Base-by-base conservation (phyloP, 2,113 vertebrate species). In the Diadophis punctatus region DNA sequence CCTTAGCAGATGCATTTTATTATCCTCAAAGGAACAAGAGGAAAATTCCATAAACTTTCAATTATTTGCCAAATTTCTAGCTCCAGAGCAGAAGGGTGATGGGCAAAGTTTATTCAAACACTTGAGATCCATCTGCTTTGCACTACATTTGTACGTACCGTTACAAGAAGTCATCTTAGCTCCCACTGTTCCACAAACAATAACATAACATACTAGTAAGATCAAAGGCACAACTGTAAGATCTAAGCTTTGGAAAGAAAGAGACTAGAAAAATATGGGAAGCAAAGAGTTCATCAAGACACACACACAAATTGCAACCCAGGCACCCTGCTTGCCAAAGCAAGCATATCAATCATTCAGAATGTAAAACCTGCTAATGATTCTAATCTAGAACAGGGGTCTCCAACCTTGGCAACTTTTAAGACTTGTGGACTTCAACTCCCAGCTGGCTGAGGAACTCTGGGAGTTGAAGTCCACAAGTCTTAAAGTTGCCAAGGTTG, bases 1-100 rank as follows among this genome's bases (percentile, higher is more conserved):
- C 91, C 94, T 90, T 88, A 95, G 90, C 85, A 95, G 51, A 68
- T 80, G 84, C 39, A 89, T 27, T 92, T 94, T 93, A 93, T 95
- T 90, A 95, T 7, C 12, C 20, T 93, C 53, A 53, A 84, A 95
- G 55, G 52, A 94, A 88, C 55, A 94, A 80, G 51, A 86, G 1
- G 93, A 94, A 94, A 95, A 92, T 80, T 92, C 90, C 53, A 93
- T 4, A 10, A 88, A 68, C 34, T 93, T 94, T 88, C 39, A 63
- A 88, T 95, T 92, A 95, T 18, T 92, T 87, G 87, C 11, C 25
- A 85, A 92, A 90, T 93, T 80, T 56, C 87, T 90, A 90, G 87
- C 63, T 95, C 22, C 49, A 86, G 58, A 18, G 91, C 16, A 94
- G 89, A 56, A 12, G 74, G 91, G 2, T 60, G 84, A n/a, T 86